phyloP scores from a whole-genome alignment of 2,113 vertebrate species.

The Sinocyclocheilus anshuiensis region DNA sequence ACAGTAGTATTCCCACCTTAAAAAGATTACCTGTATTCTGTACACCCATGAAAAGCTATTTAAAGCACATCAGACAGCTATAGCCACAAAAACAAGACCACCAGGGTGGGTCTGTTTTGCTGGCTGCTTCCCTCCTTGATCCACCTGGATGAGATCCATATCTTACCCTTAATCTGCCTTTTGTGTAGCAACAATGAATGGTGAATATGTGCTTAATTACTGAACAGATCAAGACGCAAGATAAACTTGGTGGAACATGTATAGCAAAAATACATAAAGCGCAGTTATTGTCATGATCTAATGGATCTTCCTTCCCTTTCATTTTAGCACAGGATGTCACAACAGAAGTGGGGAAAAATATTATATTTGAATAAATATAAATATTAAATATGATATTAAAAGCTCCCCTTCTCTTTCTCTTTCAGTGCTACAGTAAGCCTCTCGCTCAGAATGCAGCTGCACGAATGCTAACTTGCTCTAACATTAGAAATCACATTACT shows the following conservation, averaged over 20 bases:
- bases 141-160: slow-evolving; percentile 8
- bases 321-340: slow-evolving; percentile 26
- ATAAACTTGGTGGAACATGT: not conserved
- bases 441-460: too few relatives aligned
- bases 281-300: slow-evolving; percentile 33
- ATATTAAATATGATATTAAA: slow-evolving; percentile 38
- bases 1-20: too few relatives aligned
- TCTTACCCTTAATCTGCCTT: slow-evolving; percentile 1
- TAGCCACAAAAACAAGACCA: not conserved
- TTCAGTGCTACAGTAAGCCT: too few relatives aligned
- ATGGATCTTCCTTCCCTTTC: slow-evolving; percentile 41
- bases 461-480: too few relatives aligned
- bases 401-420: slow-evolving; percentile 10
- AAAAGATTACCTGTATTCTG: not conserved
- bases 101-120: not conserved
- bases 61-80: not conserved
- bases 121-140: not conserved
- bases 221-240: not conserved
- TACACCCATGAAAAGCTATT: not conserved
- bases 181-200: slow-evolving; percentile 22
- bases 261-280: not conserved
- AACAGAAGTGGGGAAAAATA: too few relatives aligned
- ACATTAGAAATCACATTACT: too few relatives aligned
- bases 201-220: slow-evolving; percentile 14
- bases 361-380: too few relatives aligned